These are phyloP conservation scores for Parus major DNA, from an alignment of 2,113 vertebrate genomes.

Conservation along the genomic window DNA sequence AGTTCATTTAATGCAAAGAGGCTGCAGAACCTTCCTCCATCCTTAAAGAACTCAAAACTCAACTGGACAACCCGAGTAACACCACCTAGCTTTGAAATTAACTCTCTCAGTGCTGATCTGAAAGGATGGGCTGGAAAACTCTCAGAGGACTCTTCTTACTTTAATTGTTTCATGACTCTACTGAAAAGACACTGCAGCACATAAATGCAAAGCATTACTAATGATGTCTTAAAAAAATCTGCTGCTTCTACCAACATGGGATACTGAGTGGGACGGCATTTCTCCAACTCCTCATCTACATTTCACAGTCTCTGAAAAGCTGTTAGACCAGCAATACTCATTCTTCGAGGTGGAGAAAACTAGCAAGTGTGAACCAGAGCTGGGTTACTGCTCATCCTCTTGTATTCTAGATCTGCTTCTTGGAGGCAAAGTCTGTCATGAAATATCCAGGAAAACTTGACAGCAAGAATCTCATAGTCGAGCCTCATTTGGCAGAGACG, in stretches of 20 bases:
- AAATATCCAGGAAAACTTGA: neutral
- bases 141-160: neutral
- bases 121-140: neutral
- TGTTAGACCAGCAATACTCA: neutral
- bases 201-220: neutral
- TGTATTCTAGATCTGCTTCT: neutral
- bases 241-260: fast-evolving
- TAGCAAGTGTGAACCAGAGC: neutral
- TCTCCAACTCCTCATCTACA: neutral
- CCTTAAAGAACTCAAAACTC: neutral
- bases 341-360: neutral
- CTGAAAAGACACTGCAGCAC: neutral
- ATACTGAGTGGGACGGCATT: neutral
- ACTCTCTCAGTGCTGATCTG: fast-evolving
- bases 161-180: neutral
- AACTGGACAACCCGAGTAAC: neutral
- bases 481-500: neutral
- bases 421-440: neutral
- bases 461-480: neutral
- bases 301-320: neutral
- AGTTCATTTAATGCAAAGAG: neutral
- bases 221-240: neutral
- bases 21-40: neutral
- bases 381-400: neutral
- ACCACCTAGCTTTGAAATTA: neutral